These are phyloP conservation scores for Clarias fuscus DNA, from an alignment of 2,797 vertebrate genomes.

Conservation along the genomic window DNA sequence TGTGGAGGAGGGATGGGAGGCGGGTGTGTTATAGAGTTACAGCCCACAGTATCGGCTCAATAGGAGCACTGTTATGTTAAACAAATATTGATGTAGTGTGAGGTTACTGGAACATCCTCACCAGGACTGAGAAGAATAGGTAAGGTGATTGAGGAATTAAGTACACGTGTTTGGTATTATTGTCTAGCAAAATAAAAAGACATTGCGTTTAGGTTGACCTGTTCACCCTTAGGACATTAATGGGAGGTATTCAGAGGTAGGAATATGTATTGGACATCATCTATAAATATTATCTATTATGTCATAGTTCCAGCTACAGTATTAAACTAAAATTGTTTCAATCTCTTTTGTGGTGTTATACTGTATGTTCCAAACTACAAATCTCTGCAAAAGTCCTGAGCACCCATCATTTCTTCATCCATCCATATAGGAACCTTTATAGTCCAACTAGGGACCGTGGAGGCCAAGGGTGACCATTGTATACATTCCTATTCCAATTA, in stretches of 20 bases:
- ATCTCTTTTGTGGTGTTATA: background rate
- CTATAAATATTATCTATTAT: background rate
- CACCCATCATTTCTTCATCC: too few species aligned
- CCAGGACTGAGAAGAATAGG: conserved; percentile 72
- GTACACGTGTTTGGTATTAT: conserved; percentile 74
- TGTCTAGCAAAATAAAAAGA: conserved; percentile 67
- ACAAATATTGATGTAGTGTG: conserved; percentile 81
- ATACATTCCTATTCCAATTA: too few species aligned
- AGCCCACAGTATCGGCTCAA: conserved; percentile 70
- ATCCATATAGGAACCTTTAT: too few species aligned
- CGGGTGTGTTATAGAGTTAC: conserved; percentile 62
- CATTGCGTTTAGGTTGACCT: conserved; percentile 13
- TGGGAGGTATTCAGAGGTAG: background rate
- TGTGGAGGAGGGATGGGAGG: conserved; percentile 59
- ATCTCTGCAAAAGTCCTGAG: too few species aligned
- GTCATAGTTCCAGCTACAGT: too few species aligned
- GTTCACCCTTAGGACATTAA: background rate
- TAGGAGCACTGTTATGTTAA: conserved; percentile 71
- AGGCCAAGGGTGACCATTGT: too few species aligned
- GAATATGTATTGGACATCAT: too few species aligned
- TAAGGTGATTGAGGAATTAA: conserved; percentile 75
- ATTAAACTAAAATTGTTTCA: background rate
- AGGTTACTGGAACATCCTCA: conserved; percentile 74
- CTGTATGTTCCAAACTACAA: too few species aligned
- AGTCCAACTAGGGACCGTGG: too few species aligned